Evolutionary conservation across 2,113 vertebrate species (phyloP).

Genomic region (Hemicordylus capensis): DNA sequence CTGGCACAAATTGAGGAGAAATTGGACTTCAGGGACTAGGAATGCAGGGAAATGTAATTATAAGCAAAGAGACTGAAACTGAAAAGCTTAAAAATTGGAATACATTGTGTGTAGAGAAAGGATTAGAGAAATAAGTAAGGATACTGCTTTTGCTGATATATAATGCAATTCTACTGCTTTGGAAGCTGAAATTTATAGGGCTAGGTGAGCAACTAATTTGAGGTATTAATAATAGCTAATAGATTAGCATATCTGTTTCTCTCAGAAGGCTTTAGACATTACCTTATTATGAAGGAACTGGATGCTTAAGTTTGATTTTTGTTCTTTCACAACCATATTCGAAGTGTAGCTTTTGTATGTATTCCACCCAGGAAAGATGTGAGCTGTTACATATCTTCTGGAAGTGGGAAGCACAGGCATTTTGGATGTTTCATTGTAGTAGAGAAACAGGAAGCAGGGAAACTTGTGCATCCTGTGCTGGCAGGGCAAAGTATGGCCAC

Average conservation of each 20-base stretch:
- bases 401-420: neutral
- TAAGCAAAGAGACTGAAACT: neutral
- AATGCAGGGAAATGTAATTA: neutral
- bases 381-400: neutral
- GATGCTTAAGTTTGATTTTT: neutral
- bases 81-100: neutral
- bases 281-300: neutral
- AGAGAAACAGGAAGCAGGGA: neutral
- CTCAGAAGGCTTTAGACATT: neutral
- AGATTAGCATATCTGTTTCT: neutral
- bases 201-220: neutral
- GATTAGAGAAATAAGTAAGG: neutral
- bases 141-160: neutral
- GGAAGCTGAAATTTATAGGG: slow-evolving; percentile 16
- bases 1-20: neutral
- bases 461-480: neutral
- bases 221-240: neutral
- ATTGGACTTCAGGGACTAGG: neutral
- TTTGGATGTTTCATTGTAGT: neutral
- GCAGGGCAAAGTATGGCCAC: neutral
- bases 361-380: neutral
- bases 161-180: neutral
- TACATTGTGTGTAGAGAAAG: neutral
- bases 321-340: neutral
- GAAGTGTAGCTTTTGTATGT: neutral